Evolutionary conservation across 1,140 invertebrate genomes (phyloP).

Genomic region (Mylabris phalerata): DNA sequence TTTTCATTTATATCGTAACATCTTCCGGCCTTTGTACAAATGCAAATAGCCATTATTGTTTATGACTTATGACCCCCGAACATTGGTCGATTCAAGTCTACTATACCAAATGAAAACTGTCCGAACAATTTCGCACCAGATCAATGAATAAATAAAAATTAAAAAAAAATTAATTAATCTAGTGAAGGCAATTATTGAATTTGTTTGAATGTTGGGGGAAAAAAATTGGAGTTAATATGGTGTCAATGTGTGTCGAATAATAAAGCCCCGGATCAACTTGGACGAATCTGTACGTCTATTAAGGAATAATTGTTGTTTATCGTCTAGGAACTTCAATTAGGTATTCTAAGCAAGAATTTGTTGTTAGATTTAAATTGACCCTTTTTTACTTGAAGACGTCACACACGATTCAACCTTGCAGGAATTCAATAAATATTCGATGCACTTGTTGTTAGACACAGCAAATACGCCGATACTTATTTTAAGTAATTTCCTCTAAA

Average conservation of each 20-base stretch:
- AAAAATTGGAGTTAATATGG: constrained; percentile 6
- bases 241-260: constrained; percentile 10
- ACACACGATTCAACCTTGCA: constrained; percentile 3
- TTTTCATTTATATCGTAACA: constrained; percentile 2
- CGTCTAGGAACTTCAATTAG: constrained; percentile 14
- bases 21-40: constrained; percentile 12
- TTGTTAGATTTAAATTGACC: constrained; percentile 14
- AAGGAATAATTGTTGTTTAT: constrained; percentile 17
- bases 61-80: constrained; percentile 6
- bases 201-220: neutral
- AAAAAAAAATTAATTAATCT: too few species aligned
- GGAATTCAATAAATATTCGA: too few species aligned
- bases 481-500: too few species aligned
- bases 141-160: too few species aligned
- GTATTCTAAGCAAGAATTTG: constrained; percentile 12
- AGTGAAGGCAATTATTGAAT: too few species aligned
- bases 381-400: constrained; percentile 8
- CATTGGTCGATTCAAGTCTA: too few species aligned
- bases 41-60: constrained; percentile 11
- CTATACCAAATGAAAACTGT: too few species aligned
- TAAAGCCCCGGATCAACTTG: constrained; percentile 13
- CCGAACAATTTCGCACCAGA: too few species aligned
- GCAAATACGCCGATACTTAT: too few species aligned
- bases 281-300: constrained; percentile 15
- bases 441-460: too few species aligned